Evolutionary conservation across 1,140 invertebrate genomes (phyloP).

Genomic region (Listronotus bonariensis): DNA sequence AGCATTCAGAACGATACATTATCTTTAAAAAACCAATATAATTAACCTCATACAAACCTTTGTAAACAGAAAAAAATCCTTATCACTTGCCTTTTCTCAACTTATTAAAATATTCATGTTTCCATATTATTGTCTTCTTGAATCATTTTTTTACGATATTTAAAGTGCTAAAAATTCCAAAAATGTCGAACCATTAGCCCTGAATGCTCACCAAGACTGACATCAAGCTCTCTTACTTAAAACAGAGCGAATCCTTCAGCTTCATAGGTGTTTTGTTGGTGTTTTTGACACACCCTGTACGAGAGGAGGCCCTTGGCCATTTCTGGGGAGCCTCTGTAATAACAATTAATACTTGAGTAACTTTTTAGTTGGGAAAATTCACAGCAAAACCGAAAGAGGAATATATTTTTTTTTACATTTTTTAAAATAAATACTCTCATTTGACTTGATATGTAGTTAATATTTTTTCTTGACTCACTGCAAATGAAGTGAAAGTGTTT

Average conservation of each 20-base stretch:
- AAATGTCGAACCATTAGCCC: constrained; percentile 17
- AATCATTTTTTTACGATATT: not conserved
- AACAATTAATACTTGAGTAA: constrained; percentile 48
- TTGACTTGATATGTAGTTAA: too few species aligned
- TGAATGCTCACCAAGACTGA: constrained; percentile 33
- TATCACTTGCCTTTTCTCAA: too few species aligned
- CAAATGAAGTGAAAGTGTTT: too few species aligned
- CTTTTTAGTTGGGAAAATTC: constrained; percentile 17
- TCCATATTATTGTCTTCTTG: too few species aligned
- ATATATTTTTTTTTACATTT: not conserved
- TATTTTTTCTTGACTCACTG: too few species aligned
- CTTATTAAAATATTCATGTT: too few species aligned
- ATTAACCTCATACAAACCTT: constrained; percentile 8
- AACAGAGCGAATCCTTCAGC: constrained; percentile 21
- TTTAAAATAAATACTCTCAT: too few species aligned
- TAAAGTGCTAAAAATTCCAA: constrained; percentile 18
- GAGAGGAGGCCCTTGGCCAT: constrained; percentile 32
- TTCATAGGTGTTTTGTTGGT: constrained; percentile 16
- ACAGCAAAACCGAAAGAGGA: constrained; percentile 22
- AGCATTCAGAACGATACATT: too few species aligned
- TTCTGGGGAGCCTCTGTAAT: constrained; percentile 55
- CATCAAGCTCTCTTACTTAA: constrained; percentile 13
- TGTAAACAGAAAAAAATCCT: too few species aligned
- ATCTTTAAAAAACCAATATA: too few species aligned
- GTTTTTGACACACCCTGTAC: constrained; percentile 35